Evolutionary conservation across 2,797 vertebrate species (phyloP), one percentile per base, ranked within the genome.

Genomic region (Lithobates pipiens): DNA sequence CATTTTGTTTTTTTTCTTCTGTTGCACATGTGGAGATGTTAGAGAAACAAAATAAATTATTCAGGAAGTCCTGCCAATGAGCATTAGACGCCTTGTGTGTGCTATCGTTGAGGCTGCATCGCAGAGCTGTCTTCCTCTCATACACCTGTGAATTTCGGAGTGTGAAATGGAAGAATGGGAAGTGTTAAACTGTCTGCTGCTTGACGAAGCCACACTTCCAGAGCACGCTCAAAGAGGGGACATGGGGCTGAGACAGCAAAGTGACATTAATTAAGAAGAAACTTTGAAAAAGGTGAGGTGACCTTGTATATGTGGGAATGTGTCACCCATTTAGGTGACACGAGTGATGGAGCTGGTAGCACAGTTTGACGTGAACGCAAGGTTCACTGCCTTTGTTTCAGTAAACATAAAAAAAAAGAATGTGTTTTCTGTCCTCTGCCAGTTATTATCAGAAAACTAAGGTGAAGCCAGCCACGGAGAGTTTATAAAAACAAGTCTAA

Each of bases 381-480:
- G 85, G 85, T 73, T 82, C 85, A 86, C 76, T 83, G 85, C 54
- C 42, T 86, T 27, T 65, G 80, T 63, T 73, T 70, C 76, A n/a
- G 42, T 83, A 83, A 86, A 86, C 80, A 86, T 69, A 29, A 44
- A 67, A 32, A 44, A 67, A 32, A 75, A 16, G 76, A n/a, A 79
- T 34, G 25, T 76, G 81, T 80, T 69, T 39, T 46, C 44, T 34
- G 61, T 68, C 61, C 70, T 77, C 9, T 42, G 25, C 13, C 34
- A 78, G 69, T 80, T 83, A 76, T 42, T 42, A 34, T 68, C 27
- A 77, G 61, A 70, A 83, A 29, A 61, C n/a, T 13, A 34, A 39
- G 70, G 80, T 44, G 75, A 77, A 44, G 67, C 25, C 2, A 50
- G 42, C 23, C 23, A 72, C 10, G 23, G 21, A 72, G 36, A 29